Base-by-base conservation (phyloP, 2,113 vertebrate species). In the Cebidichthys violaceus region DNA sequence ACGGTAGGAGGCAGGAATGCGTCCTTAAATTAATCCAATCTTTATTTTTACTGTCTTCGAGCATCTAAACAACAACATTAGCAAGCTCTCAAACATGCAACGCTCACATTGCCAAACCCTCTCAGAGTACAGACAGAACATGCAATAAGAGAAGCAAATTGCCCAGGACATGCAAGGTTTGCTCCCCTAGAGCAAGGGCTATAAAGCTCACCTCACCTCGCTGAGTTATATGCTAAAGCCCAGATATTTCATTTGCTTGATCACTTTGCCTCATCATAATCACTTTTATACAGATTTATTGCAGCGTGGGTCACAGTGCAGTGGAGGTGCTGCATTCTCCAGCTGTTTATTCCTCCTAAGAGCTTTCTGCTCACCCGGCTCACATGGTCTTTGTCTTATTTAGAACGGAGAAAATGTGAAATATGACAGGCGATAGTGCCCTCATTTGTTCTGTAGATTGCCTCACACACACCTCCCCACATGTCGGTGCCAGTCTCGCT, bases 201-300 rank as follows among this genome's bases (percentile, higher is more conserved):
- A 94, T 94, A 94, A 94, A 94, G 86, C 90, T 86, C 89, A 84
- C 70, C 81, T 89, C 87, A 87, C 83, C 70, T 88, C 79, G 79
- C 84, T 93, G 93, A 92, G 78, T 92, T 94, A 91, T 90, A 92
- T 86, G 90, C 92, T 87, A 82, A 90, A 89, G 88, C 84, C 75
- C 67, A 83, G 88, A 94, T 92, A 94, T 94, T 94, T 95, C 92
- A 94, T 94, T 95, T 95, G 90, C 93, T 93, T 95, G 94, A 94
- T 95, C 94, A 95, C 92, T 90, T 94, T 93, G 90, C 90, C 90
- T 92, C 93, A 90, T 91, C 88, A 89, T 92, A 92, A 94, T 93
- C 90, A 87, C 93, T 92, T 94, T 86, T 27, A 76, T 74, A 41
- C 84, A 87, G 94, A 94, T 95, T 95, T 93, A 95, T 94, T 62